A percentile compares a stretch with the other conserved stretches of the same genome.
These are phyloP conservation scores for Brienomyrus brachyistius DNA, from an alignment of 2,113 vertebrate genomes.

Conservation along the genomic window DNA sequence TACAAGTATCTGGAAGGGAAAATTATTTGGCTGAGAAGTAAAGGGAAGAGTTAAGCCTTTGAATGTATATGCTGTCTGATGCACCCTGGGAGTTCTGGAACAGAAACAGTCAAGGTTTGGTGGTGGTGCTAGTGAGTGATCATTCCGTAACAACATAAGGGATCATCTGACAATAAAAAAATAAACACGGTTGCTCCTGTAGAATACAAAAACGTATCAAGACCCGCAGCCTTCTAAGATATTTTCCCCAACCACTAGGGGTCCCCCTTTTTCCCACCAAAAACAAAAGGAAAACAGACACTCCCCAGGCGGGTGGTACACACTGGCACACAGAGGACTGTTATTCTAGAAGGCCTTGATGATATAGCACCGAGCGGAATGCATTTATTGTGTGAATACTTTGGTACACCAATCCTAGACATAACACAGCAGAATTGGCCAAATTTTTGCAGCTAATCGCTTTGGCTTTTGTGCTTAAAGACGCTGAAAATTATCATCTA, in stretches of 20 bases:
- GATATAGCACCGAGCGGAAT: slow-evolving; percentile 58
- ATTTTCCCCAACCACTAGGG: background rate
- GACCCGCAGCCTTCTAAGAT: background rate
- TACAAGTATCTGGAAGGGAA: background rate
- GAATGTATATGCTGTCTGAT: slow-evolving; percentile 44
- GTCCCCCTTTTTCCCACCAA: background rate
- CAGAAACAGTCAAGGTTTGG: background rate
- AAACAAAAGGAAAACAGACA: slow-evolving; percentile 53
- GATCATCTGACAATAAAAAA: background rate
- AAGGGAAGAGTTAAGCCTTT: background rate
- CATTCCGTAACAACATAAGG: background rate
- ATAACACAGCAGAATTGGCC: background rate
- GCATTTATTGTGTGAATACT: slow-evolving; percentile 28
- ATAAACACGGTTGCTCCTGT: background rate
- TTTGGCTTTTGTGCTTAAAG: background rate
- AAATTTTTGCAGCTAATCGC: slow-evolving; percentile 36
- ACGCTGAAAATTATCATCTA: background rate
- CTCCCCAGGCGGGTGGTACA: slow-evolving; percentile 64
- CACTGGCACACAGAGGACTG: slow-evolving; percentile 59
- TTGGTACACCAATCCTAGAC: background rate
- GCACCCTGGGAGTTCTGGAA: slow-evolving; percentile 86
- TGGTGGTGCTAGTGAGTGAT: background rate
- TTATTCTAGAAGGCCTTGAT: slow-evolving; percentile 70
- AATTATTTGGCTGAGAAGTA: background rate
- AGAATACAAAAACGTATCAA: background rate